phyloP scores from a whole-genome alignment of 2,113 vertebrate genomes.

The Orycteropus afer region DNA sequence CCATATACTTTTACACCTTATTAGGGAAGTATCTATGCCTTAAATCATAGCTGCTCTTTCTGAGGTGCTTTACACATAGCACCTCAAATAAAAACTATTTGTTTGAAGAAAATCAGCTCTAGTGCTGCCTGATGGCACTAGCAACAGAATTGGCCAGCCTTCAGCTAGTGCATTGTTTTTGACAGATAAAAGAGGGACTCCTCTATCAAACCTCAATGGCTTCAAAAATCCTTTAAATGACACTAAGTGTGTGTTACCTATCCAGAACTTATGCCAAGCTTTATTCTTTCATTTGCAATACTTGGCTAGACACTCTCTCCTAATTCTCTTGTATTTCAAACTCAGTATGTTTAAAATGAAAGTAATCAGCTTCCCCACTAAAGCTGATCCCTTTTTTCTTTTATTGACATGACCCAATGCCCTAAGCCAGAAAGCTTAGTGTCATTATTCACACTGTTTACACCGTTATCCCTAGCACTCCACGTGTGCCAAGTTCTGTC shows the following conservation, averaged over 20 bases:
- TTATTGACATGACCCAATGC: background rate
- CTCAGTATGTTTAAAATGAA: background rate
- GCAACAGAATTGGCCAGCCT: background rate
- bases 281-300: background rate
- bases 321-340: background rate
- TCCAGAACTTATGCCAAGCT: background rate
- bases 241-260: background rate
- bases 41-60: background rate
- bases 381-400: background rate
- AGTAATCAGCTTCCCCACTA: background rate
- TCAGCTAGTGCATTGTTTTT: background rate
- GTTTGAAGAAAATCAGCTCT: background rate
- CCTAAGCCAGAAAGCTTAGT: background rate
- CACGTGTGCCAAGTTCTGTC: background rate
- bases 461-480: background rate
- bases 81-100: background rate
- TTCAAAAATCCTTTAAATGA: background rate
- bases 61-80: background rate
- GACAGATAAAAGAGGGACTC: background rate
- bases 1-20: background rate
- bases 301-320: background rate
- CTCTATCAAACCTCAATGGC: background rate
- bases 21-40: background rate
- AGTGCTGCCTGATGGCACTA: background rate
- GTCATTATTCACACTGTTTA: background rate